Conservation (phyloP, 2,888 invertebrate species). For the Lasius fuliginosus region DNA sequence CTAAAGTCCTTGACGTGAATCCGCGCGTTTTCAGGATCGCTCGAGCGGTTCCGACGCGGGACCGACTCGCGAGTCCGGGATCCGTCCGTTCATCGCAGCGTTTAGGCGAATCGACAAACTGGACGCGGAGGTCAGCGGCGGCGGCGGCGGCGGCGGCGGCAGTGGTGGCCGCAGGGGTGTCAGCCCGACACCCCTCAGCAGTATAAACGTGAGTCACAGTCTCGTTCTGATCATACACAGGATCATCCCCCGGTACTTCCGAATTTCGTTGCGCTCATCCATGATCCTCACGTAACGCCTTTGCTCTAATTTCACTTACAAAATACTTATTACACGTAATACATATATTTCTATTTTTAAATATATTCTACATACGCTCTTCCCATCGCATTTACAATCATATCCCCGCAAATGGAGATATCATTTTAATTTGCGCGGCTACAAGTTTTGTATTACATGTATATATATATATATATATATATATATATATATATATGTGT, state of each 20-base stretch:
- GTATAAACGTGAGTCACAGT: conserved; percentile 82
- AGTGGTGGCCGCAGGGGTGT: conserved; percentile 84
- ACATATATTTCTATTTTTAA: neutral
- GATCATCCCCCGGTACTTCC: neutral
- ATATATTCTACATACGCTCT: neutral
- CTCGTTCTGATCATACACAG: neutral
- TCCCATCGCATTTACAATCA: neutral
- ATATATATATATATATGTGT: too few species aligned
- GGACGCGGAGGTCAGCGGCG: conserved; percentile 82
- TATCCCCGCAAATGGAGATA: neutral
- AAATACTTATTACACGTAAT: neutral
- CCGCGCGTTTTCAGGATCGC: conserved; percentile 34
- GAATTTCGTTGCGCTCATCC: neutral
- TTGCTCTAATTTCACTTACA: neutral
- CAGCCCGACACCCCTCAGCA: conserved; percentile 82
- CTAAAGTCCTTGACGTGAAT: conserved; percentile 18
- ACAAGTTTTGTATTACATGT: neutral
- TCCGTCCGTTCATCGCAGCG: conserved; percentile 45
- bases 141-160: conserved; percentile 81
- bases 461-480: too few species aligned
- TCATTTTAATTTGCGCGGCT: conserved; percentile 13
- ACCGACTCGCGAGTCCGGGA: conserved; percentile 7
- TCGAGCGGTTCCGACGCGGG: conserved; percentile 15
- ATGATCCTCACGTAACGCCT: neutral
- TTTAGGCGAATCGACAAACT: conserved; percentile 78